Base-by-base conservation (phyloP, 2,888 invertebrate species). In the Margaritifera margaritifera region DNA sequence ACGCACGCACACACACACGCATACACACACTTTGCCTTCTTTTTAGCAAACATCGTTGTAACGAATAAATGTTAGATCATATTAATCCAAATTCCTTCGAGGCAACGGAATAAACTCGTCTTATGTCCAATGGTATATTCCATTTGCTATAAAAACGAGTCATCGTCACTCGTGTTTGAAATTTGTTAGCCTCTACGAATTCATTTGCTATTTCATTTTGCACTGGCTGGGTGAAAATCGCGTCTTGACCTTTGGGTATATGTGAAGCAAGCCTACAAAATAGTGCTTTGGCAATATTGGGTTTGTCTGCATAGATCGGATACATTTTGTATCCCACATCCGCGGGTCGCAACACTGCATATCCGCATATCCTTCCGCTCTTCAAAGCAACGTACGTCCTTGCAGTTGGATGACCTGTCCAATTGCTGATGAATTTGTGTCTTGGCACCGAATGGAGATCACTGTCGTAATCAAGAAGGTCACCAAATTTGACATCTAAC, bases 131-230 rank as follows among this genome's bases (percentile, higher is more conserved):
- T 1, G 69, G 70, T 64, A 82, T 72, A 56, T 78, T 73, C 77
- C 78, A 77, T 64, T 82, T 80, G 59, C 80, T 82, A 62, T 82
- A 82, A 4, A 82, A 63, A 22, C 82, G 66, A 1, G 80, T 79
- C 80, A 80, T 80, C 1, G 80, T 80, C 15, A 80, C 62, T 67
- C 79, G 79, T 0, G 77, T 77, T 0, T 61, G 68, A 52, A 82
- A 71, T 42, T 74, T 75, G 60, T 80, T 80, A 4, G 75, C 80
- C 15, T 71, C 74, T 2, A 80, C 77, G 64, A 82, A 71, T 50
- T 73, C 69, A 61, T 74, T 78, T 15, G 82, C 76, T 0, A 56
- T 52, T 42, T 78, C 77, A 60, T 82, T 82, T 53, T 82, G 79
- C 24, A 80, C 71, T 15, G 80, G 77, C 57, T 78, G 79, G 4